Evolutionary conservation across 2,888 invertebrate genomes (phyloP).

Genomic region (Dynastes hyllus): DNA sequence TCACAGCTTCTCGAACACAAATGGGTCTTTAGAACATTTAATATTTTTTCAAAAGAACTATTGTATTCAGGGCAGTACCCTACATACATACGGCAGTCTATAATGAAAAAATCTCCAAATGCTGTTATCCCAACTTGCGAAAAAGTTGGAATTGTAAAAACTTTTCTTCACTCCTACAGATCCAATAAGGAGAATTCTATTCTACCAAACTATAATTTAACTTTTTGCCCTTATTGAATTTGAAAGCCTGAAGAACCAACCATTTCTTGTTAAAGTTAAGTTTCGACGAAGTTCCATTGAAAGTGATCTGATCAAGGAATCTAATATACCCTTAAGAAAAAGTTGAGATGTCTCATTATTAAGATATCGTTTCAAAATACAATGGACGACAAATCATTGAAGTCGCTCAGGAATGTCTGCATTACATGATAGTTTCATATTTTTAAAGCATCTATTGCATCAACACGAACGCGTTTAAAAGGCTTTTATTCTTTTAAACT

Average conservation of each 20-base stretch:
- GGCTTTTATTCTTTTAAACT: no score
- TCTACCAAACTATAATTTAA: slow-evolving; percentile 36
- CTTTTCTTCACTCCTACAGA: slow-evolving; percentile 16
- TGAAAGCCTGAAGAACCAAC: slow-evolving; percentile 4
- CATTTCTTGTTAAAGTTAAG: slow-evolving; percentile 1
- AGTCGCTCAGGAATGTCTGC: no score
- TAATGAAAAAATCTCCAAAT: slow-evolving; percentile 4
- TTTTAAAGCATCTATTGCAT: no score
- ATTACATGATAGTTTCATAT: no score
- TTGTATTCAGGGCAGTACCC: no score
- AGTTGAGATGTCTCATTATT: not conserved
- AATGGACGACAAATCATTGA: no score
- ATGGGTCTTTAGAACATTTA: no score
- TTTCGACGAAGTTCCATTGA: slow-evolving; percentile 1
- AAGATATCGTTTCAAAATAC: no score
- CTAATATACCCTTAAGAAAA: not conserved
- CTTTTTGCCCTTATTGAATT: slow-evolving; percentile 44
- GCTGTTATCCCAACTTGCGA: slow-evolving; percentile 12
- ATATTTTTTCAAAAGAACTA: no score
- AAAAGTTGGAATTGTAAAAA: slow-evolving; percentile 26
- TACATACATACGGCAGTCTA: no score
- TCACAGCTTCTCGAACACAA: no score
- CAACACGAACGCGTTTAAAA: no score
- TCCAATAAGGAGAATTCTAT: slow-evolving; percentile 28
- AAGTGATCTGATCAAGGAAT: not conserved